Percentiles rank a stretch among this genome's conserved stretches.
phyloP scores from a whole-genome alignment of 2,888 invertebrate species.

The Macrosiphum euphorbiae region DNA sequence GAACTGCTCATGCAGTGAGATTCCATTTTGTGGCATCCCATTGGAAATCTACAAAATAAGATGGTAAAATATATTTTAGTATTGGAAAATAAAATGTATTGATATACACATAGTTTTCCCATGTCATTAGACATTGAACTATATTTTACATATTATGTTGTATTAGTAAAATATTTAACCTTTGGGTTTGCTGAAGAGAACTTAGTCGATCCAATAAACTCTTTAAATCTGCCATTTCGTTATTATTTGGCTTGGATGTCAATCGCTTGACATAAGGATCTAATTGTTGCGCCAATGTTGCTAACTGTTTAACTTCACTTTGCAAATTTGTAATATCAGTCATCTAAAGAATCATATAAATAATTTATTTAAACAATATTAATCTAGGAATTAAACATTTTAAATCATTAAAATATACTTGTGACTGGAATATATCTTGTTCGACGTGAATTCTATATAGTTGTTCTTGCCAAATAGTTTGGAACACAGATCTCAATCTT shows the following conservation, averaged over 20 bases:
- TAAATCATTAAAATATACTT: constrained; percentile 69
- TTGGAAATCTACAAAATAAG: constrained; percentile 35
- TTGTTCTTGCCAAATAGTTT: constrained; percentile 81
- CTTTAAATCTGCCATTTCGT: constrained; percentile 68
- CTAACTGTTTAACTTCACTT: constrained; percentile 78
- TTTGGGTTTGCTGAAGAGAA: constrained; percentile 65
- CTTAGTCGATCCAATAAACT: constrained; percentile 66
- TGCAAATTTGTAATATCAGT: constrained; percentile 77
- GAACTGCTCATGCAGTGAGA: constrained; percentile 62
- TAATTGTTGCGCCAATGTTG: constrained; percentile 76
- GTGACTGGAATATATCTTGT: constrained; percentile 77
- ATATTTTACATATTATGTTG: not conserved
- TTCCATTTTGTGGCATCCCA: constrained; percentile 59
- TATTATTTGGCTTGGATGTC: constrained; percentile 67
- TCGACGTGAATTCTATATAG: constrained; percentile 79
- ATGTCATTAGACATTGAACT: not conserved
- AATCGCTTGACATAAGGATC: constrained; percentile 75
- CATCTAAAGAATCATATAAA: constrained; percentile 71
- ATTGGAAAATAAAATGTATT: not conserved
- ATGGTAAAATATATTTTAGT: not conserved
- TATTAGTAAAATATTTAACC: constrained; percentile 27
- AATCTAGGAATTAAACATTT: not conserved
- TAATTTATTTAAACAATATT: not conserved
- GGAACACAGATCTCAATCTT: constrained; percentile 75
- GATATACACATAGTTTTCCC: not conserved